A percentile compares a stretch with the other conserved stretches of the same genome.
These are phyloP conservation scores for Acridotheres tristis DNA, from an alignment of 2,797 vertebrate genomes.

Conservation along the genomic window DNA sequence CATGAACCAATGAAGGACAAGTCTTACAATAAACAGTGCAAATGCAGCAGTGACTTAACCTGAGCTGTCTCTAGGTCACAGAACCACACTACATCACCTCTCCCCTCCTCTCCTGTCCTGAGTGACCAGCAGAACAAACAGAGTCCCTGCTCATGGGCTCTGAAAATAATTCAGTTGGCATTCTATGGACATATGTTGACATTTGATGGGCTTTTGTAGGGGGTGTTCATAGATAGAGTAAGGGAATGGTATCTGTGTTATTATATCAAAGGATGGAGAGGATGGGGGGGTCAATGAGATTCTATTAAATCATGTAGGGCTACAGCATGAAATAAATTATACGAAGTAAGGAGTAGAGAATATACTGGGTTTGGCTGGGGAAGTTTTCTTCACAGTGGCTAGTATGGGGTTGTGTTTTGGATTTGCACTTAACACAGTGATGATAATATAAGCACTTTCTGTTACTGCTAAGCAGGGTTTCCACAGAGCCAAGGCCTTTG, in stretches of 20 bases:
- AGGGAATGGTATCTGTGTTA: not conserved
- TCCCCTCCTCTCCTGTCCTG: not conserved
- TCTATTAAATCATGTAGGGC: not conserved
- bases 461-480: not conserved
- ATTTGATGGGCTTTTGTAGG: not conserved
- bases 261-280: not conserved
- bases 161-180: not conserved
- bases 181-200: not conserved
- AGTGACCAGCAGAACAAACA: not conserved
- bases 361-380: not conserved
- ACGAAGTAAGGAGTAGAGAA: not conserved
- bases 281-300: not conserved
- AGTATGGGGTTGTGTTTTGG: not conserved
- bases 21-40: not conserved
- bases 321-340: not conserved
- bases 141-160: not conserved
- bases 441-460: not conserved
- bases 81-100: not conserved
- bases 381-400: not conserved
- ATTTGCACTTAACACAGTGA: not conserved
- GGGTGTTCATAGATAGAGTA: not conserved
- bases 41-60: not conserved
- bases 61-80: not conserved
- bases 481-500: not conserved
- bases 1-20: not conserved